Evolutionary conservation across 2,113 vertebrate genomes (phyloP).

Genomic region (Solea solea): DNA sequence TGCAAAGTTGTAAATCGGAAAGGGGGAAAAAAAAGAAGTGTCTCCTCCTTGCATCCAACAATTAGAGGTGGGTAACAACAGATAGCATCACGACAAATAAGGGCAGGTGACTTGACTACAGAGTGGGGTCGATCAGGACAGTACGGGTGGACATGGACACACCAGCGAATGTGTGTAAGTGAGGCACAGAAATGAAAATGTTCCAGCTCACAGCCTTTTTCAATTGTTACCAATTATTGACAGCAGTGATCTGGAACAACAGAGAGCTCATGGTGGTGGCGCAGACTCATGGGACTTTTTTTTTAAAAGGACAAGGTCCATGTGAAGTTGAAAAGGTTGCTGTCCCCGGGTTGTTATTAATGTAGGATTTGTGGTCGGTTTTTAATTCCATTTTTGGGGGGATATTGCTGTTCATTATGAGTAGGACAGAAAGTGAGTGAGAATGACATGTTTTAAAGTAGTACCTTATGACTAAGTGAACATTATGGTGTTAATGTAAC

Average conservation of each 20-base stretch:
- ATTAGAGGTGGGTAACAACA: conserved; percentile 5
- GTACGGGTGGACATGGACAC: conserved; percentile 14
- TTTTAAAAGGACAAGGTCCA: conserved; percentile 19
- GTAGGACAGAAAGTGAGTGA: too few relatives aligned
- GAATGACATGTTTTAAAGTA: not conserved
- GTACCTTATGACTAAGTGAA: not conserved
- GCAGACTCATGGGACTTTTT: conserved; percentile 19
- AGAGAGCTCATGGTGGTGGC: conserved; percentile 32
- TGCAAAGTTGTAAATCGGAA: not conserved
- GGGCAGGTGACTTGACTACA: conserved; percentile 1
- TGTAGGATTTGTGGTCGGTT: too few relatives aligned
- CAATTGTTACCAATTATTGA: conserved; percentile 61
- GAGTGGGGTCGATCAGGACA: conserved; percentile 12
- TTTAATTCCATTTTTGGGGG: too few relatives aligned
- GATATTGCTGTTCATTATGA: too few relatives aligned
- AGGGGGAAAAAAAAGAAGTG: not conserved
- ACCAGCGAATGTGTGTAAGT: conserved; percentile 39
- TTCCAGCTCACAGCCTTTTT: conserved; percentile 59
- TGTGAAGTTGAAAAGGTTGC: conserved; percentile 11
- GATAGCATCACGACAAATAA: not conserved
- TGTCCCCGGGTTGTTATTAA: too few relatives aligned
- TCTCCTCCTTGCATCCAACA: not conserved
- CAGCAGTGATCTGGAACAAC: conserved; percentile 62
- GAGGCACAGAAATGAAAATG: conserved; percentile 45
- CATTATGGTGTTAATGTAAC: not conserved